These are phyloP conservation scores for Lithobates sylvaticus DNA, from an alignment of 2,797 vertebrate species.

Conservation along the genomic window DNA sequence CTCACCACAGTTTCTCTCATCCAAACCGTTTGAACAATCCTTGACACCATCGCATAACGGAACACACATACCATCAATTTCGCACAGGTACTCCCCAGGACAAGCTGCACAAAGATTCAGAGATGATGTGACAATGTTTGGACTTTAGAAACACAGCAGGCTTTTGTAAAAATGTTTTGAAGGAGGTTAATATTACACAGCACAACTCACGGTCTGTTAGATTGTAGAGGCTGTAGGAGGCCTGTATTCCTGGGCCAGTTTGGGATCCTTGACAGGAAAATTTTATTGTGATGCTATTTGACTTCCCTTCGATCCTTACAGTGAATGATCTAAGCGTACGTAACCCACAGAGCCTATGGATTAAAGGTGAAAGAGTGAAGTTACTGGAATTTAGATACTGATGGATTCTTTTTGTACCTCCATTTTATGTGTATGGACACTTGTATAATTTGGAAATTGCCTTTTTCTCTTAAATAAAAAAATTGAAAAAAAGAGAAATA, in stretches of 20 bases:
- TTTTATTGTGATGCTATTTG: constrained; percentile 77
- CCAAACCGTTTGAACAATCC: constrained; percentile 89
- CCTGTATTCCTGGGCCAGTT: constrained; percentile 88
- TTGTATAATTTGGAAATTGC: too few species aligned
- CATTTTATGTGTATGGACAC: too few species aligned
- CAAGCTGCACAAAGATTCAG: constrained; percentile 78
- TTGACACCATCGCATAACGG: constrained; percentile 90
- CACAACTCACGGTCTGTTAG: constrained; percentile 86
- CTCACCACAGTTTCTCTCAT: constrained; percentile 94
- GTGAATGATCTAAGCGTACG: constrained; percentile 84
- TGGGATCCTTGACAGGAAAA: constrained; percentile 89
- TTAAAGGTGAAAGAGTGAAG: neutral
- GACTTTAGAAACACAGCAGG: neutral
- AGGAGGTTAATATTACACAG: neutral
- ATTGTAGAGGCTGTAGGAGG: constrained; percentile 88
- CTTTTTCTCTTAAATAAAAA: too few species aligned
- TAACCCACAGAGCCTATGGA: constrained; percentile 85
- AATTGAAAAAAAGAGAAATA: too few species aligned
- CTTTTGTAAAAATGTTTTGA: neutral
- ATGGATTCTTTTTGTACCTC: too few species aligned
- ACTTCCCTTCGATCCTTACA: constrained; percentile 81
- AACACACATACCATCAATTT: constrained; percentile 87
- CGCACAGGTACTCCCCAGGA: constrained; percentile 88
- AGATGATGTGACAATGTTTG: neutral
- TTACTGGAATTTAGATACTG: too few species aligned